Conservation (phyloP, 2,113 vertebrate genomes). For the Erythrolamprus reginae region DNA sequence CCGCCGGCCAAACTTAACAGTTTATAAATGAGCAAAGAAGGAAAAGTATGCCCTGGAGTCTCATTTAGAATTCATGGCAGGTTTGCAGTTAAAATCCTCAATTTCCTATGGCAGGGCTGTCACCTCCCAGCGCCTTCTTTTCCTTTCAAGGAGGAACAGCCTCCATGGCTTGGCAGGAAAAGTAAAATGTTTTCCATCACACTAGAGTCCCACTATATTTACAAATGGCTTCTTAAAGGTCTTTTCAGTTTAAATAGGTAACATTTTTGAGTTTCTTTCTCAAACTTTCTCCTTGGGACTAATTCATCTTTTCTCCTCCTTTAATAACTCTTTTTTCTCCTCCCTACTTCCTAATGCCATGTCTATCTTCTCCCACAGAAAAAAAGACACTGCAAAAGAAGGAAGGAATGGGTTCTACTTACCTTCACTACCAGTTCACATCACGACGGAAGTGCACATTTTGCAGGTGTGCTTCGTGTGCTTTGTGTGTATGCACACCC, state of each 20-base stretch:
- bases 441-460: no score
- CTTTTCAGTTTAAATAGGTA: conserved; percentile 47
- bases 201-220: neutral
- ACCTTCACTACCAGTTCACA: no score
- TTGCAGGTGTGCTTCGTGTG: no score
- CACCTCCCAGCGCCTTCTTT: conserved; percentile 36
- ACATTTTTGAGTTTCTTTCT: neutral
- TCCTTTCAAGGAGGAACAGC: conserved; percentile 38
- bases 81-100: conserved; percentile 43
- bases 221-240: conserved; percentile 39
- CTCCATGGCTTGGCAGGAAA: conserved; percentile 36
- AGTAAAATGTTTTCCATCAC: conserved; percentile 36
- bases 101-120: conserved; percentile 23
- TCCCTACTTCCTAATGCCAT: neutral
- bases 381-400: neutral
- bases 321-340: neutral
- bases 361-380: neutral
- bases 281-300: neutral
- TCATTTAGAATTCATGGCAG: conserved; percentile 48
- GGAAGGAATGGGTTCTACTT: neutral
- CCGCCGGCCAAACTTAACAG: conserved; percentile 20
- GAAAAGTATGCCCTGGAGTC: conserved; percentile 38
- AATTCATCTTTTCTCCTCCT: neutral
- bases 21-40: conserved; percentile 26
- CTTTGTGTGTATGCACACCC: no score